phyloP scores from a whole-genome alignment of 2,797 vertebrate species.

The Xenentodon cancila region DNA sequence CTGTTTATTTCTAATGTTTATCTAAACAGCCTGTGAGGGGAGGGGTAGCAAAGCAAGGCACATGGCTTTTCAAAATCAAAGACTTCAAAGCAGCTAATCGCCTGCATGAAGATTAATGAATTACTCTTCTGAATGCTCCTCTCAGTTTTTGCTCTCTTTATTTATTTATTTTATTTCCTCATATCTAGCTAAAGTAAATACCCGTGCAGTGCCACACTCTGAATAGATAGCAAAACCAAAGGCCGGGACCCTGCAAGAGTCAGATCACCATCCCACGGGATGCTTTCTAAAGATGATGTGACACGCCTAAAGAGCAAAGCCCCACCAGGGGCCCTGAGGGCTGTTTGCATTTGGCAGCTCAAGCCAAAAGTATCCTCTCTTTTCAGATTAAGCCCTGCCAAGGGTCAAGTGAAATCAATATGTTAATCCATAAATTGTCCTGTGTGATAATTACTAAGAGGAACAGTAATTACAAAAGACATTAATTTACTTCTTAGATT shows the following conservation, averaged over 20 bases:
- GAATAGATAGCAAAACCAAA: slow-evolving; percentile 58
- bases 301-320: slow-evolving; percentile 68
- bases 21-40: slow-evolving; percentile 73
- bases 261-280: slow-evolving; percentile 62
- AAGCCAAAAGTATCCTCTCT: slow-evolving; percentile 66
- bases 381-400: slow-evolving; percentile 73
- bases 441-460: slow-evolving; percentile 79
- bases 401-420: slow-evolving; percentile 84
- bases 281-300: slow-evolving; percentile 67
- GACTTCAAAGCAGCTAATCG: slow-evolving; percentile 78
- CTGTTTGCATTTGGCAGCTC: slow-evolving; percentile 66
- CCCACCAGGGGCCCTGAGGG: slow-evolving; percentile 49
- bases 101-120: slow-evolving; percentile 74
- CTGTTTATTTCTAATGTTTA: slow-evolving; percentile 80
- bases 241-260: slow-evolving; percentile 53
- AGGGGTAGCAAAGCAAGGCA: slow-evolving; percentile 65
- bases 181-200: slow-evolving; percentile 64
- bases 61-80: slow-evolving; percentile 72
- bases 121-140: slow-evolving; percentile 60
- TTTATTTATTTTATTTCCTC: slow-evolving; percentile 17
- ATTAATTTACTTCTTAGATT: slow-evolving; percentile 82
- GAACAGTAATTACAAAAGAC: slow-evolving; percentile 84
- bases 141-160: slow-evolving; percentile 46
- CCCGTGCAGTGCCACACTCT: slow-evolving; percentile 48
- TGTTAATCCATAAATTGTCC: slow-evolving; percentile 83